Percentiles rank a stretch among this genome's conserved stretches.
These are phyloP conservation scores for Carpatolechia fugitivella DNA, from an alignment of 2,888 invertebrate genomes.

Conservation along the genomic window DNA sequence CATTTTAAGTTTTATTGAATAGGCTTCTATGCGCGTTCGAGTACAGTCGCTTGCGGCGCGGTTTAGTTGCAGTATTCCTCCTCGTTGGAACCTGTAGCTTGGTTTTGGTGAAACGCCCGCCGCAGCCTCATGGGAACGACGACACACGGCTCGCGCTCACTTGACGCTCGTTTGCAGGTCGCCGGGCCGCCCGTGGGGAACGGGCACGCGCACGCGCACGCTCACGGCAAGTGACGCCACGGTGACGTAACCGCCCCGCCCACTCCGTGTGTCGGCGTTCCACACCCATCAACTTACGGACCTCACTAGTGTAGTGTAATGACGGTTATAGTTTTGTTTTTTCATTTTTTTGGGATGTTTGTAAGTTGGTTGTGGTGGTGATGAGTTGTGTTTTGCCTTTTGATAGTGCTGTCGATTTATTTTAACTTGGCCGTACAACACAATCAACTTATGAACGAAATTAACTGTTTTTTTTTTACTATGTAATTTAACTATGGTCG, in stretches of 20 bases:
- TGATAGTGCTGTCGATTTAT: not conserved
- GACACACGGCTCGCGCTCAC: conserved; percentile 73
- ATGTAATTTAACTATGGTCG: not conserved
- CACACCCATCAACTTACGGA: conserved; percentile 67
- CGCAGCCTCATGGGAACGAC: conserved; percentile 73
- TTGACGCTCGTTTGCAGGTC: conserved; percentile 68
- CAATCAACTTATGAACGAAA: not conserved
- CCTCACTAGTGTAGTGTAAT: conserved; percentile 74
- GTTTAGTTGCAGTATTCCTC: too few species aligned
- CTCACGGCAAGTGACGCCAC: conserved; percentile 60
- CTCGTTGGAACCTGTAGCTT: not conserved
- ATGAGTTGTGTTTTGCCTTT: not conserved
- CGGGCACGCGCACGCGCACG: conserved; percentile 66
- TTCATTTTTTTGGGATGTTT: conserved; percentile 20
- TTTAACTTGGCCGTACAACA: not conserved
- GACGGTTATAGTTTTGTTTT: conserved; percentile 36
- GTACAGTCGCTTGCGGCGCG: too few species aligned
- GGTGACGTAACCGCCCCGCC: conserved; percentile 27
- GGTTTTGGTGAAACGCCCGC: not conserved
- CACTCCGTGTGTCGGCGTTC: conserved; percentile 76
- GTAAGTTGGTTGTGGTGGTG: not conserved
- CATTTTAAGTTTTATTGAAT: too few species aligned
- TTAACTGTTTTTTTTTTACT: not conserved
- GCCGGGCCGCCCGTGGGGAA: conserved; percentile 61
- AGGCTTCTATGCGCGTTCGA: too few species aligned